These are phyloP conservation scores for Redunca redunca DNA, from an alignment of 2,113 vertebrate species.

Conservation along the genomic window DNA sequence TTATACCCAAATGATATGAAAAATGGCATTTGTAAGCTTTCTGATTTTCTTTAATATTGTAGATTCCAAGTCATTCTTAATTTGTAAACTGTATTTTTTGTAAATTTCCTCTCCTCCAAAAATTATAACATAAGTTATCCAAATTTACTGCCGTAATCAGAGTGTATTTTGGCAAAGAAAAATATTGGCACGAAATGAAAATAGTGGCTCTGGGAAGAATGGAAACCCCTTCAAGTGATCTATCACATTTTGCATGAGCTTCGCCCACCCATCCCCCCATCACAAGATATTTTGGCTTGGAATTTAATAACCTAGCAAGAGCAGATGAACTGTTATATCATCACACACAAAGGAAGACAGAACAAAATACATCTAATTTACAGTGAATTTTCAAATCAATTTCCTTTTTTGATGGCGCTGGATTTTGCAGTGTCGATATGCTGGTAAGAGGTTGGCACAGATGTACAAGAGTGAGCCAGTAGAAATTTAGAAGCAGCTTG, in stretches of 20 bases:
- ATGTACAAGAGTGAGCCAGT: not conserved
- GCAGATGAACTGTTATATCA: conserved; percentile 36
- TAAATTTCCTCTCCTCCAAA: conserved; percentile 50
- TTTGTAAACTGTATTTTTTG: conserved; percentile 62
- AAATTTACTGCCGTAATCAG: conserved; percentile 55
- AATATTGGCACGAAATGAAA: conserved; percentile 45
- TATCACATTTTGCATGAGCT: not conserved
- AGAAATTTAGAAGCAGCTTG: conserved; percentile 52
- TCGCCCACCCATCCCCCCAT: not conserved
- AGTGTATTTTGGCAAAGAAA: conserved; percentile 58
- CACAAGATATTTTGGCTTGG: conserved; percentile 51
- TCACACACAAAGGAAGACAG: conserved; percentile 35
- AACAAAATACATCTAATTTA: conserved; percentile 49
- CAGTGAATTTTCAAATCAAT: conserved; percentile 51
- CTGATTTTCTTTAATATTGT: conserved; percentile 41
- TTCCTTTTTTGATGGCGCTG: not conserved
- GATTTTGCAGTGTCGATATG: conserved; percentile 14
- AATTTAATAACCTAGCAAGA: not conserved
- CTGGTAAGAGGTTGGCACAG: conserved; percentile 36
- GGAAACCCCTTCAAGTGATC: conserved; percentile 21
- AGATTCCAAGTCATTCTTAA: conserved; percentile 50
- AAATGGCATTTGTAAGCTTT: conserved; percentile 7
- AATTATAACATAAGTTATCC: conserved; percentile 54
- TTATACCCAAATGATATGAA: conserved; percentile 1
- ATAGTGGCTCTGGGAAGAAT: conserved; percentile 5